Evolutionary conservation across 2,888 invertebrate species (phyloP).

Genomic region (Melanostoma scalare): DNA sequence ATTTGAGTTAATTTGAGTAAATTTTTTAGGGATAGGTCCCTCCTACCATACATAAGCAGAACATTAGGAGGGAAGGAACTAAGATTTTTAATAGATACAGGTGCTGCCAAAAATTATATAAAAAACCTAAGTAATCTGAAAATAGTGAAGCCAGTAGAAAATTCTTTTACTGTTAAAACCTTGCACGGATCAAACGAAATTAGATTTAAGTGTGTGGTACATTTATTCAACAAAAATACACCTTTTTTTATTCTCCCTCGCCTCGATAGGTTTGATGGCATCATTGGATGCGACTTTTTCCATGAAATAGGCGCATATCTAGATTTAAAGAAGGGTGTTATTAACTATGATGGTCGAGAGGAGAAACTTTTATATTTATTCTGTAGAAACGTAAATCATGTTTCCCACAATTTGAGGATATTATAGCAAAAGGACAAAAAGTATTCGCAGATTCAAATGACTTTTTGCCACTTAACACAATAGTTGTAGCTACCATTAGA

Average conservation of each 20-base stretch:
- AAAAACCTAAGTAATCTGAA: slow-evolving; percentile 36
- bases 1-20: too few relatives aligned
- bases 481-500: slow-evolving; percentile 39
- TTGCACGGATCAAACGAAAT: slow-evolving; percentile 13
- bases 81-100: slow-evolving; percentile 43
- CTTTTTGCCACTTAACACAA: too few relatives aligned
- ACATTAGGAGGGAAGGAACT: slow-evolving; percentile 36
- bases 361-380: slow-evolving; percentile 20
- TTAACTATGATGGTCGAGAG: slow-evolving; percentile 23
- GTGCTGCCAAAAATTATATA: slow-evolving; percentile 60
- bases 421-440: neutral
- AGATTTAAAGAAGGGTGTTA: slow-evolving; percentile 40
- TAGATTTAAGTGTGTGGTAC: slow-evolving; percentile 23
- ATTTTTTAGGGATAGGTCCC: slow-evolving; percentile 46
- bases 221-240: slow-evolving; percentile 49
- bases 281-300: slow-evolving; percentile 63
- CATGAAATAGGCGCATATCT: slow-evolving; percentile 47
- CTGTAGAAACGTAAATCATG: slow-evolving; percentile 23
- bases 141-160: slow-evolving; percentile 23
- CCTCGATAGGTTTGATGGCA: slow-evolving; percentile 60
- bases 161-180: slow-evolving; percentile 15
- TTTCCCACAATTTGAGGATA: neutral
- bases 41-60: slow-evolving; percentile 28
- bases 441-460: slow-evolving; percentile 49
- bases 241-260: slow-evolving; percentile 56